Percentiles rank a stretch among this genome's conserved stretches.
Conservation (phyloP, 1,140 invertebrate genomes). For the Asobara japonica region DNA sequence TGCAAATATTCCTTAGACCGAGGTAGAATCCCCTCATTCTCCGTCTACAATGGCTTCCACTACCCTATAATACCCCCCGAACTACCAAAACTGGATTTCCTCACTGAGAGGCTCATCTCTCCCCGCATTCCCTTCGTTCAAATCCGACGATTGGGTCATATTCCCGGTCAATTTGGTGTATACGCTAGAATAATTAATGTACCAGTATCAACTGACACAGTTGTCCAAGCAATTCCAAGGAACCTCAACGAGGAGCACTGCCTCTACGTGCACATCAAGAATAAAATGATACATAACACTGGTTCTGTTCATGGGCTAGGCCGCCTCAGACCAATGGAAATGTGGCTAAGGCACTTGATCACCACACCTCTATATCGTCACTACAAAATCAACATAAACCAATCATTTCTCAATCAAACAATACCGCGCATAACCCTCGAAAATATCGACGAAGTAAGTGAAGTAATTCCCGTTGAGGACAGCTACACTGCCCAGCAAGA, state of each 20-base stretch:
- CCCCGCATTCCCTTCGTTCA: slow-evolving; percentile 47
- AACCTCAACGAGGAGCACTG: slow-evolving; percentile 42
- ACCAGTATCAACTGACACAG: slow-evolving; percentile 50
- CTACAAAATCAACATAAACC: slow-evolving; percentile 25
- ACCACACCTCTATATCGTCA: slow-evolving; percentile 34
- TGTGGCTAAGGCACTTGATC: slow-evolving; percentile 35
- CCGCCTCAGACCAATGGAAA: slow-evolving; percentile 32
- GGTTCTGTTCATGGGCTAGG: slow-evolving; percentile 32
- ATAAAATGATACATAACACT: slow-evolving; percentile 46
- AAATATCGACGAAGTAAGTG: slow-evolving; percentile 28
- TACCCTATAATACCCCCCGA: slow-evolving; percentile 34
- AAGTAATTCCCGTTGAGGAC: slow-evolving; percentile 42
- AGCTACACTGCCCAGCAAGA: slow-evolving; percentile 12
- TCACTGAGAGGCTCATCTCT: slow-evolving; percentile 56
- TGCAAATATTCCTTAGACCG: slow-evolving; percentile 36
- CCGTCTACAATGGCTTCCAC: slow-evolving; percentile 40
- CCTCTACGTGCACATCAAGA: slow-evolving; percentile 50
- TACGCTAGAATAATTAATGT: slow-evolving; percentile 57
- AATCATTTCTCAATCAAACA: slow-evolving; percentile 11
- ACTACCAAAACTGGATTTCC: slow-evolving; percentile 46
- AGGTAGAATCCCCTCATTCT: slow-evolving; percentile 31
- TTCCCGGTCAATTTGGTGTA: slow-evolving; percentile 49
- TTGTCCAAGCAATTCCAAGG: slow-evolving; percentile 54
- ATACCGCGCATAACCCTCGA: not conserved
- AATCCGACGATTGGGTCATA: slow-evolving; percentile 52